Evolutionary conservation across 1,140 invertebrate genomes (phyloP), one percentile per base, ranked within the genome.

Genomic region (Lanistes nyassanus): DNA sequence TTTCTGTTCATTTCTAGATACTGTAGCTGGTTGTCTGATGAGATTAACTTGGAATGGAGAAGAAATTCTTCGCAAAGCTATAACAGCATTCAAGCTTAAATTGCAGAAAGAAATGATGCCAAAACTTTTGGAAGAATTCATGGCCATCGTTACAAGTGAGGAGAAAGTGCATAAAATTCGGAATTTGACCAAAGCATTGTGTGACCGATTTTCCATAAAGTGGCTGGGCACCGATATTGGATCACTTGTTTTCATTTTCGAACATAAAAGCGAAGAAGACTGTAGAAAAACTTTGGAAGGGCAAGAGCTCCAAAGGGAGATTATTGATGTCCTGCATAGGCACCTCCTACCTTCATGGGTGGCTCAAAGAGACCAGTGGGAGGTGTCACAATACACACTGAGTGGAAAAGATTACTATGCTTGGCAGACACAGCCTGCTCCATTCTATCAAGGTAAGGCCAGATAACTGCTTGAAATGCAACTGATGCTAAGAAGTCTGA

Each of bases 21-120:
- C 23, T 21, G 65, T 67, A 6, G 5, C 9, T 36, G 42, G 26
- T 21, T 67, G 65, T 29, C 37, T 67, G 34, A 37, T 39, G 21
- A 67, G 39, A 42, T 67, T 67, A 26, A 37, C 5, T 3, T 67
- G 65, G 65, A 67, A 67, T 42, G 65, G 65, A n/a, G 39, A 42
- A 5, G 37, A 67, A 23, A 37, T 67, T 67, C 42, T 26, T 23
- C 21, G 23, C 21, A 23, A 42, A 39, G 39, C 13, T 13, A 16
- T 67, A 37, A 37, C 13, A 67, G 65, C 65, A 23, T 67, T 31
- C 23, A 37, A 42, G n/a, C 36, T 67, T 5, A 29, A 7, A 42
- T 13, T 67, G 19, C 39, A 64, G 29, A 29, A 67, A 42, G 37
- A 37, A 7, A 37, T 42, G 65, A 13, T 21, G 39, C n/a, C 23